These are phyloP conservation scores for Sphinx pinastri DNA, from an alignment of 2,888 invertebrate genomes.

Conservation along the genomic window DNA sequence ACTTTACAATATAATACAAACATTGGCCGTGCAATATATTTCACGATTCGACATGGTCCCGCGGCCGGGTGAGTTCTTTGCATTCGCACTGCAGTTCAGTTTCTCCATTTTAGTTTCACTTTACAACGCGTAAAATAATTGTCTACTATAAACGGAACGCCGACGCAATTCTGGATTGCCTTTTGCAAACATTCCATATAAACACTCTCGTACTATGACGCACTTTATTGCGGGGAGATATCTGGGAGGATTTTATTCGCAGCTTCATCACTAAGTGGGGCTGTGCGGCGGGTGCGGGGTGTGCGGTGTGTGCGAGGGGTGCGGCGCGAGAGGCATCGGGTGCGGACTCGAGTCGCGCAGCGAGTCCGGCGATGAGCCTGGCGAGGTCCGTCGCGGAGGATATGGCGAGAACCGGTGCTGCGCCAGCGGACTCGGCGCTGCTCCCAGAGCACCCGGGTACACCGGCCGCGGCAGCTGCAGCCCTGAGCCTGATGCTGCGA, in stretches of 20 bases:
- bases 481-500: constrained; percentile 80
- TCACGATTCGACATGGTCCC: constrained; percentile 18
- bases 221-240: constrained; percentile 57
- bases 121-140: constrained; percentile 47
- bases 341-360: constrained; percentile 80
- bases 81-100: constrained; percentile 40
- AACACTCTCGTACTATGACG: constrained; percentile 54
- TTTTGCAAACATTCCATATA: constrained; percentile 51
- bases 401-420: constrained; percentile 86
- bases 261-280: constrained; percentile 71
- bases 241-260: constrained; percentile 48
- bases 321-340: constrained; percentile 63
- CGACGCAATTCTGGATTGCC: constrained; percentile 44
- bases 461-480: constrained; percentile 80
- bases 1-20: constrained; percentile 71
- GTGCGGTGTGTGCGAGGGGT: constrained; percentile 66
- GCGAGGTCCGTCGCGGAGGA: constrained; percentile 77
- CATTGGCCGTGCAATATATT: constrained; percentile 32
- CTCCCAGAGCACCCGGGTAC: constrained; percentile 65
- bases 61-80: constrained; percentile 34
- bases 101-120: constrained; percentile 45
- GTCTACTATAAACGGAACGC: constrained; percentile 44
- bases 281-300: constrained; percentile 75
- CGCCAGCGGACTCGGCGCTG: constrained; percentile 61
- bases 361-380: constrained; percentile 85